Base-by-base conservation (phyloP, 1,140 invertebrate genomes). In the Drosophila pruinosa region DNA sequence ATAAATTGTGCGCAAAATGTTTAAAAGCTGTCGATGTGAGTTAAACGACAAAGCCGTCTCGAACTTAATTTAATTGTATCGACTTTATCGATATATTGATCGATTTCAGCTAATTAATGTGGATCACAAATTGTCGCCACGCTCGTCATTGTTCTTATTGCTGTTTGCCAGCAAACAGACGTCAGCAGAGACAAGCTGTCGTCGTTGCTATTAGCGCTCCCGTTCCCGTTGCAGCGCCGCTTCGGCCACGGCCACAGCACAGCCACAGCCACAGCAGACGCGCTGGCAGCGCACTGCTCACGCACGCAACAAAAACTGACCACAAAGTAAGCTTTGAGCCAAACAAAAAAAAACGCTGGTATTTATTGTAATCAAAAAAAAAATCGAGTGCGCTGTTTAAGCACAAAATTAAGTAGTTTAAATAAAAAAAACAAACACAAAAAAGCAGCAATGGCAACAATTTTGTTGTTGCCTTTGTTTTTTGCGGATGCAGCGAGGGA, bases 321-420 rank as follows among this genome's bases (percentile, higher is more conserved):
- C 59, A 64, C 53, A 64, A 58, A 77, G 64, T 52, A 64, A 64
- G 57, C 69, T 72, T 72, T 72, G 47, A 47, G 56, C 64, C 56
- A 69, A 72, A 61, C 64, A 21, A 62, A 65, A 61, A 59, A 62
- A 71, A 72, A 76, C 62, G 72, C 31, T 54, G 69, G 75, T 70
- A 78, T 81, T 88, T 80, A 86, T 73, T 77, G 54, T 74, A 64
- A 54, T 72, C 53, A 54, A 85, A 56, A 54, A 64, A 34, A 24
- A 70, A 47, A 74, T 26, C 71, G 56, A 88, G 59, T 68, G 57
- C 75, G 82, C 82, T 88, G 82, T 88, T 86, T 86, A 86, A 86
- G 83, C 82, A 86, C 41, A 88, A 86, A 86, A 65, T 82, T 88
- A 88, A 86, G 82, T 86, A 88, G 82, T 86, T 86, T 86, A 86